Evolutionary conservation across 2,113 vertebrate genomes (phyloP), one percentile per base, ranked within the genome.

Genomic region (Tylochromis polylepis): DNA sequence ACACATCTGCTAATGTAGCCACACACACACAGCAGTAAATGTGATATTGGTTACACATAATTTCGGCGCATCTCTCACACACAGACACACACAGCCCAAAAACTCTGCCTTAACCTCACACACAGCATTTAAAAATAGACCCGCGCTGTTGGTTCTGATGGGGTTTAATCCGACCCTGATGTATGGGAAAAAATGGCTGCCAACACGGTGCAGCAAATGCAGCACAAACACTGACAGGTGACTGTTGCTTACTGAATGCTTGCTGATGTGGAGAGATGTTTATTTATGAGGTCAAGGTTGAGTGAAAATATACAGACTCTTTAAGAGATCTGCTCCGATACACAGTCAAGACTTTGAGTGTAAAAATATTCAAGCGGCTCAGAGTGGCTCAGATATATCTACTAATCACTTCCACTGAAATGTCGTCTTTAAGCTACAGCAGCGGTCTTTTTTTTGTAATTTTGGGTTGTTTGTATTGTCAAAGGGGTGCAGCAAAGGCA

Each of bases 1-100:
- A 96, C 95, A 95, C 95, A 96, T 96, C 95, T 96, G 96, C 94
- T 96, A 96, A 96, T 96, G 94, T 92, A 87, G 87, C 81, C 41
- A 87, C 84, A 91, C 82, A 90, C 86, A 85, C 22, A 82, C 82
- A 85, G 60, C 60, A 20, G 56, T 49, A 84, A 46, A 86, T 81
- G 85, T 53, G 36, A 88, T 79, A 56, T 78, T 57, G 53, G 80
- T 72, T 86, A 85, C 82, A 56, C 79, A 84, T 36, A 80, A 65
- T 67, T 84, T 84, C 59, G 77, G 31, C 41, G 79, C 81, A 51
- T n/a, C 29, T 41, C 34, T 75, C 70, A 87, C 11, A 16, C 27
- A 43, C 56, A 29, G 57, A 43, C 60, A 10, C 38, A 46, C 75
- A 43, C 87, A 77, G 24, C 11, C 43, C 43, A 51, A 51, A 75